Base-by-base conservation (phyloP, 2,888 invertebrate species). In the Lycophotia porphyrea region DNA sequence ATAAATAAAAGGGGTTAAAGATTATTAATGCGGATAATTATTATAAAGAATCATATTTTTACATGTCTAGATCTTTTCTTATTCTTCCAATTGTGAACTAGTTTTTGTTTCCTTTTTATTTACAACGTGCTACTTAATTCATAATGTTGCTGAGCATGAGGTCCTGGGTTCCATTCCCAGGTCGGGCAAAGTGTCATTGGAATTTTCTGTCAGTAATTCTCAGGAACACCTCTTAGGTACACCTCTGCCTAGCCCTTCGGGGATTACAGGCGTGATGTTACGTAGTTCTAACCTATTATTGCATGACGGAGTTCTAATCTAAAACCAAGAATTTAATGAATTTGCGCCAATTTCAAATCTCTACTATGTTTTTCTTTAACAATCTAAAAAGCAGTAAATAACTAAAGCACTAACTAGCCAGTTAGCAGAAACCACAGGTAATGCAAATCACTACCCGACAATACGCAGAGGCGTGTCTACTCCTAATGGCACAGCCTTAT, bases 391-490 rank as follows among this genome's bases (percentile, higher is more conserved):
- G 2, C 44, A 47, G 47, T 47, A 36, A 78, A 80, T 24, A 73
- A 27, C 39, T 39, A 47, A 42, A 63, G 21, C 15, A 27, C 74
- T 47, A 63, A 42, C 65, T 39, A 63, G 64, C 24, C 24, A 71
- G 71, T 68, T 77, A 66, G 49, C 72, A 31, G 74, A 58, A 73
- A 76, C 73, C 77, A 34, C 84, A 78, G 73, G 67, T 86, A 81
- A 84, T 79, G 47, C 60, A 75, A 81, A 88, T 78, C 69, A 81
- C 81, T 79, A 76, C 64, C 52, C 70, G 78, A 87, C 77, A 86
- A 84, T 82, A 79, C 77, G n/a, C 36, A 67, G 74, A 84, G 88
- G 86, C 76, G 87, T 84, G 87, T 15, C 83, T 36, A 61, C 68
- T 52, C 36, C 66, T 88, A 88, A 86, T 84, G 61, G 68, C 60